phyloP scores from a whole-genome alignment of 2,888 invertebrate species.

The Danaus chrysippus region DNA sequence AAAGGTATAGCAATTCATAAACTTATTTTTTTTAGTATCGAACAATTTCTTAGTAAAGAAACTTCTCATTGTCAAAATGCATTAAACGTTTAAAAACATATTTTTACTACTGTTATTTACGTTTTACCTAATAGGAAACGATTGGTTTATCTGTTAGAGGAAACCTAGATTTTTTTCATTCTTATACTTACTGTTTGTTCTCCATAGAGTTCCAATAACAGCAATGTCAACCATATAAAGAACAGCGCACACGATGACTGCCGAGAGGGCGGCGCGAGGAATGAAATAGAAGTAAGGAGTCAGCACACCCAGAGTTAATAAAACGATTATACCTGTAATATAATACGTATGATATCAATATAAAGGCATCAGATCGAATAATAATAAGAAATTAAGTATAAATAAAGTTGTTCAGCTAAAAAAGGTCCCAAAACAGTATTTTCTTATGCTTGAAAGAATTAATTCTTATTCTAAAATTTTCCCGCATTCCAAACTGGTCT shows the following conservation, averaged over 20 bases:
- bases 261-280: constrained; percentile 82
- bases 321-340: constrained; percentile 81
- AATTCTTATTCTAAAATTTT: background rate
- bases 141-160: constrained; percentile 4
- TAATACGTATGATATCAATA: constrained; percentile 1
- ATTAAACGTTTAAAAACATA: too few relatives aligned
- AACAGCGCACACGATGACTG: constrained; percentile 89
- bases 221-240: constrained; percentile 85
- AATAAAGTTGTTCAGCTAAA: too few relatives aligned
- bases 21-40: background rate
- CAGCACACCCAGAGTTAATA: constrained; percentile 84
- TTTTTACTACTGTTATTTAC: too few relatives aligned
- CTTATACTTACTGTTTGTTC: constrained; percentile 75
- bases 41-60: too few relatives aligned
- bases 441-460: constrained; percentile 8
- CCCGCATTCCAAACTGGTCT: too few relatives aligned
- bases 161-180: constrained; percentile 17
- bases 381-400: too few relatives aligned
- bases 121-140: background rate
- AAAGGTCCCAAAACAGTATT: background rate
- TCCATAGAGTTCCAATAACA: constrained; percentile 82
- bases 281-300: constrained; percentile 88
- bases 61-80: too few relatives aligned
- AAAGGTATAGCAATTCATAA: background rate
- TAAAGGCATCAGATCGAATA: background rate